These are phyloP conservation scores for Saguinus imperator DNA, from an alignment of 2,113 vertebrate species.

Conservation along the genomic window DNA sequence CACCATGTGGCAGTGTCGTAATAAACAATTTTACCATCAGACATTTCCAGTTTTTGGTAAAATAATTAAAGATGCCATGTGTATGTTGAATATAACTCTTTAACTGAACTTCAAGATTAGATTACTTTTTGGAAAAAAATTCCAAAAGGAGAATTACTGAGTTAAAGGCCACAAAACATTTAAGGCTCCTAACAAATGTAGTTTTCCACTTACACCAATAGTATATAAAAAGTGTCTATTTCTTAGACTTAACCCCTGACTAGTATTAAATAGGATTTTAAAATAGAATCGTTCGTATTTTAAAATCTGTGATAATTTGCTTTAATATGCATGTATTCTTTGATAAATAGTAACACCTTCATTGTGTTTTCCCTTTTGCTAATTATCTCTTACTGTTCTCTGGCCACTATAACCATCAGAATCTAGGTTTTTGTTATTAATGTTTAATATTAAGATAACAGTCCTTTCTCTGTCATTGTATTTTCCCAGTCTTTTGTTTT, in stretches of 20 bases:
- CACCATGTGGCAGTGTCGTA: neutral
- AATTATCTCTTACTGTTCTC: neutral
- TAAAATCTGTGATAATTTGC: conserved; percentile 22
- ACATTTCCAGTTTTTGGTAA: neutral
- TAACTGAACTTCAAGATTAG: neutral
- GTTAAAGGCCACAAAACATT: neutral
- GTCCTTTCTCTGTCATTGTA: neutral
- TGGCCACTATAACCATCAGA: neutral
- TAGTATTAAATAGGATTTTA: neutral
- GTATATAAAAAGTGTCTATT: neutral
- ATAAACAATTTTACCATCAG: neutral
- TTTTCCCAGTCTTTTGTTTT: neutral
- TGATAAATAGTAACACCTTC: neutral
- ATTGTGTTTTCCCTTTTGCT: neutral
- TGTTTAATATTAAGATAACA: neutral
- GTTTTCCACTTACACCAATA: neutral
- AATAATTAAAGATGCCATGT: neutral
- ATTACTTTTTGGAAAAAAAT: neutral
- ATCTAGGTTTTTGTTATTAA: neutral
- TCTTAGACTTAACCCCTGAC: neutral
- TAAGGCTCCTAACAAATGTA: neutral
- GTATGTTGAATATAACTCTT: neutral
- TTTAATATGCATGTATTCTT: neutral
- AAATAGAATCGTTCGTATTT: neutral
- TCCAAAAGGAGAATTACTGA: neutral